phyloP scores from a whole-genome alignment of 2,888 invertebrate species.

The Amorpha juglandis region DNA sequence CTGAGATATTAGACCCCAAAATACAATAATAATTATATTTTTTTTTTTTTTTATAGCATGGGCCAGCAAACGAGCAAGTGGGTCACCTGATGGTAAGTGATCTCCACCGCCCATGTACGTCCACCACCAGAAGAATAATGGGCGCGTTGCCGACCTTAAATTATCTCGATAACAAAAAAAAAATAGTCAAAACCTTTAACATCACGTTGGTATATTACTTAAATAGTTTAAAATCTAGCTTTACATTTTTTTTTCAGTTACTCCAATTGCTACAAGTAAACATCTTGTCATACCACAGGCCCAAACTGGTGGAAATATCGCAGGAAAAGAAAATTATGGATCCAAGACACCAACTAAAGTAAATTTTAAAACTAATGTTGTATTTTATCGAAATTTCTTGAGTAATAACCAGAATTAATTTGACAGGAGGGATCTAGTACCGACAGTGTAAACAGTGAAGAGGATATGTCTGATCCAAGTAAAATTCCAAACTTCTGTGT shows the following conservation, averaged over 20 bases:
- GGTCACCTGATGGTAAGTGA: too few species aligned
- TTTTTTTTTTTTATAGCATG: too few species aligned
- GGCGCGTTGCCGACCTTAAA: too few species aligned
- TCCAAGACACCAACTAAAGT: constrained; percentile 76
- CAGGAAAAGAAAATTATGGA: constrained; percentile 74
- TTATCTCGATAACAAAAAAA: too few species aligned
- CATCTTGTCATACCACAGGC: constrained; percentile 93
- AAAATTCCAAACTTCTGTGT: constrained; percentile 96
- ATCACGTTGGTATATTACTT: too few species aligned
- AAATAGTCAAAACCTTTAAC: too few species aligned
- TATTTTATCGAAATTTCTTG: not conserved
- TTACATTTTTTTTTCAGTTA: constrained; percentile 82
- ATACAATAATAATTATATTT: too few species aligned
- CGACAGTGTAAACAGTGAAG: constrained; percentile 71
- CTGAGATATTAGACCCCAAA: too few species aligned
- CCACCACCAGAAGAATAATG: too few species aligned
- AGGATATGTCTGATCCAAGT: constrained; percentile 87
- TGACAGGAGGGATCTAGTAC: constrained; percentile 69
- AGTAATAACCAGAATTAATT: not conserved
- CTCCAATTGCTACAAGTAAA: constrained; percentile 95
- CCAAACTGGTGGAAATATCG: constrained; percentile 64
- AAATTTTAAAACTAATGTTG: constrained; percentile 22
- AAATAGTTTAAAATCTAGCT: not conserved
- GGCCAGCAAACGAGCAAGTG: too few species aligned
- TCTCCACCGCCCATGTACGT: too few species aligned